Percentiles rank a stretch among this genome's conserved stretches.
These are phyloP conservation scores for Chloromyia formosa DNA, from an alignment of 2,888 invertebrate genomes.

Conservation along the genomic window DNA sequence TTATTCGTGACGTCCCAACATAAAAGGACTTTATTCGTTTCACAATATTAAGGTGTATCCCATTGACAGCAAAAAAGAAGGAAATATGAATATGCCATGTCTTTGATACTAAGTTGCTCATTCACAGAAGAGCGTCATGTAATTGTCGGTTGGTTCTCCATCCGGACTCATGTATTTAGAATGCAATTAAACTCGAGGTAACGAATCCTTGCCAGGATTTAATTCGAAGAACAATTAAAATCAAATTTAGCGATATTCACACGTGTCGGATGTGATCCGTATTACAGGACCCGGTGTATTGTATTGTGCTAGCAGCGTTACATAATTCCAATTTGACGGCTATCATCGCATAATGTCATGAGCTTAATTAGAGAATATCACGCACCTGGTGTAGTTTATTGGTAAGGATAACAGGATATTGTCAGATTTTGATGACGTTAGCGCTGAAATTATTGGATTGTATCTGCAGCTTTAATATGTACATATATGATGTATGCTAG, in stretches of 20 bases:
- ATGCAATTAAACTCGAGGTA: background rate
- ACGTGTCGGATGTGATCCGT: background rate
- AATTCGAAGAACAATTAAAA: slow-evolving; percentile 2
- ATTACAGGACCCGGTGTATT: background rate
- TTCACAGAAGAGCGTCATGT: too few relatives aligned
- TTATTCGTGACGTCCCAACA: too few relatives aligned
- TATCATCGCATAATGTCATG: slow-evolving; percentile 3
- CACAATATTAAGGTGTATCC: too few relatives aligned
- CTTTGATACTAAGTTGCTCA: too few relatives aligned
- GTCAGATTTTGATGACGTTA: background rate
- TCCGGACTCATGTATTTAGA: background rate
- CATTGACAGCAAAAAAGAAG: too few relatives aligned
- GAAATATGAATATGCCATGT: too few relatives aligned
- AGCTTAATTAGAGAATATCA: background rate
- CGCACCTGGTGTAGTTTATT: slow-evolving; percentile 21
- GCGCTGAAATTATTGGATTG: too few relatives aligned
- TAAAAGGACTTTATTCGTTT: too few relatives aligned
- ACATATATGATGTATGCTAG: too few relatives aligned
- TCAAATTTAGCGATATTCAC: background rate
- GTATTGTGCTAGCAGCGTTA: background rate
- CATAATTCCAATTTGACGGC: background rate
- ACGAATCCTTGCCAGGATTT: slow-evolving; percentile 1
- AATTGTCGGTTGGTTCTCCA: too few relatives aligned
- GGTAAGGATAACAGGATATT: background rate
- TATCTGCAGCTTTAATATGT: too few relatives aligned